Evolutionary conservation across 1,140 invertebrate genomes (phyloP), one percentile per base, ranked within the genome.

Genomic region (Euwallacea fornicatus): DNA sequence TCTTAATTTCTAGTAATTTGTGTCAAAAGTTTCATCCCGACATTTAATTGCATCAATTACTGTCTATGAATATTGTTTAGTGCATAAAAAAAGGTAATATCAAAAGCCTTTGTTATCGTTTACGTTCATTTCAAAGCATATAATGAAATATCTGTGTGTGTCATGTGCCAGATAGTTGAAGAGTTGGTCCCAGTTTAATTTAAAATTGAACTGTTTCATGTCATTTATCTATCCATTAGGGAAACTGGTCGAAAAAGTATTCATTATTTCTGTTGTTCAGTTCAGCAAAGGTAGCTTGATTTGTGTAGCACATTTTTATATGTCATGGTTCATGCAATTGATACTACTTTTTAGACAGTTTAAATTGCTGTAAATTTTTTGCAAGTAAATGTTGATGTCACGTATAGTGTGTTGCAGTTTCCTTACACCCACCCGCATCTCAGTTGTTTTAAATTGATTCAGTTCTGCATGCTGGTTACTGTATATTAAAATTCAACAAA

Each of bases 231-330:
- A 59, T 66, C 56, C n/a, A 44, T 13, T 42, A 60, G 8, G 16
- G 9, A 68, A 60, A 68, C 33, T 68, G 15, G 56, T 16, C 8
- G 54, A 56, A 42, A 59, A 60, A 21, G 43, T 66, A n/a, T 33
- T 33, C 21, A 33, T 66, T 11, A 66, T 56, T 55, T 54, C 54
- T 62, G 15, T 42, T 62, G 60, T 62, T 69, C 62, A 69, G 67
- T 62, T 53, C 67, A 69, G 59, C 67, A 69, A 62, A 69, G 15
- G 21, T 53, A 53, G 67, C 67, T 61, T 69, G 58, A 60, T 62
- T 56, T 69, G 67, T 69, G 67, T 63, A 62, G 66, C 67, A 69
- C 47, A 43, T 61, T 62, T 63, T 33, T 69, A 62, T 61, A 50
- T 69, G 46, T 69, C 46, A 50, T 50, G 13, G 9, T 50, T 50